Evolutionary conservation across 2,113 vertebrate species (phyloP), one percentile per base, ranked within the genome.

Genomic region (Orycteropus afer): DNA sequence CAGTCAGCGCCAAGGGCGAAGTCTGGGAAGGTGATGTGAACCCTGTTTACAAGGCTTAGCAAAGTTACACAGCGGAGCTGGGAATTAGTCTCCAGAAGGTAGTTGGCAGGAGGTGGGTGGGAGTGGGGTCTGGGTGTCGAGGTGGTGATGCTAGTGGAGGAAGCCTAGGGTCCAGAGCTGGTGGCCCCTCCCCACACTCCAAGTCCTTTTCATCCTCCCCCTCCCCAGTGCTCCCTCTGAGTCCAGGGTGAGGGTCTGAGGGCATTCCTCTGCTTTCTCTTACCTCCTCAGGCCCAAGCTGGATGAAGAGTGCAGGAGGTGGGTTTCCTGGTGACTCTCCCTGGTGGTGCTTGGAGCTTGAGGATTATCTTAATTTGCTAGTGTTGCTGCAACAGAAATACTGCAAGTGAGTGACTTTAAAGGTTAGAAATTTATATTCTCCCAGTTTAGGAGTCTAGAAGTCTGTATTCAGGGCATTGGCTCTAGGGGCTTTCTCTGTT

Each of bases 251-350:
- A 51, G 40, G 71, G 27, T 77, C 79, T 63, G 85, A 53, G 42
- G 6, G 11, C 5, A 3, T 1, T 11, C 0, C 2, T 12, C 42
- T 45, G 25, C 34, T 37, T 32, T 11, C 8, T 2, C 40, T n/a
- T 1, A 0, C 45, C 40, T 40, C 27, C 69, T 27, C 25, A 37
- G 63, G 80, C 29, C 51, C 7, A 3, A 34, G 22, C 13, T 67
- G 47, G 40, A 5, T 1, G 13, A 34, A 20, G 20, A n/a, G 7
- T 15, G 0, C 18, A 9, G 42, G 37, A 78, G 49, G 13, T 14
- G 15, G 34, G 7, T 17, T 37, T 65, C 49, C 34, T 32, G 34
- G 49, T 7, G 63, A 69, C 29, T 32, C 32, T 90, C 69, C 53
- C 57, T 37, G 63, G 15, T 23, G 71, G 45, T 0, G 15, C 57